Percentiles rank a stretch among this genome's conserved stretches.
These are phyloP conservation scores for Helicoverpa zea DNA, from an alignment of 1,140 invertebrate genomes.

Conservation along the genomic window DNA sequence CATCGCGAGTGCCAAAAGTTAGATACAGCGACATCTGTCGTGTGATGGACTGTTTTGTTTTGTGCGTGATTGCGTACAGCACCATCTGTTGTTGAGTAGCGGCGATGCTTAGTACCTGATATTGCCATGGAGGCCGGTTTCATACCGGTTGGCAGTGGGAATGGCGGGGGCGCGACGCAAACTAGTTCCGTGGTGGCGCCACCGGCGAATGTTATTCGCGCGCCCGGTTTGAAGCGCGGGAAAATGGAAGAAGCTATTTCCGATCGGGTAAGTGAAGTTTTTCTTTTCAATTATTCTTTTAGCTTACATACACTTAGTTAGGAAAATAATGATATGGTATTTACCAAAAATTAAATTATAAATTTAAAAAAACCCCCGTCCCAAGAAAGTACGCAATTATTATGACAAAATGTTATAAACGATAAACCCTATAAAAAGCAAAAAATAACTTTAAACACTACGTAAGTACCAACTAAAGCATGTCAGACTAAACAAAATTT, in stretches of 20 bases:
- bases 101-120: constrained; percentile 65
- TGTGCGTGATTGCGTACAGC: constrained; percentile 55
- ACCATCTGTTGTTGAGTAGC: constrained; percentile 73
- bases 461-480: too few relatives aligned
- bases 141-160: constrained; percentile 74
- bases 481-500: too few relatives aligned
- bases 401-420: too few relatives aligned
- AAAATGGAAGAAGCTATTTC: constrained; percentile 91
- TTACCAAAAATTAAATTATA: too few relatives aligned
- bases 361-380: too few relatives aligned
- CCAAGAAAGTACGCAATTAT: too few relatives aligned
- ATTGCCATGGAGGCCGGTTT: constrained; percentile 82
- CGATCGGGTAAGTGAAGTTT: constrained; percentile 92
- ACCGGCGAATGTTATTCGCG: constrained; percentile 88
- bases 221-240: constrained; percentile 91
- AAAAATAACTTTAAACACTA: too few relatives aligned
- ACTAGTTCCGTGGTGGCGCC: constrained; percentile 71
- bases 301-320: too few relatives aligned
- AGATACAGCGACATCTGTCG: constrained; percentile 55
- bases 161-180: constrained; percentile 61
- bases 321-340: too few relatives aligned
- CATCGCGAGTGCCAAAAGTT: constrained; percentile 42
- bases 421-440: too few relatives aligned
- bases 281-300: too few relatives aligned
- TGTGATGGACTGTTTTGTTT: constrained; percentile 40